Percentiles rank a stretch among this genome's conserved stretches.
Evolutionary conservation across 2,113 vertebrate species (phyloP).

Genomic region (Scomber japonicus): DNA sequence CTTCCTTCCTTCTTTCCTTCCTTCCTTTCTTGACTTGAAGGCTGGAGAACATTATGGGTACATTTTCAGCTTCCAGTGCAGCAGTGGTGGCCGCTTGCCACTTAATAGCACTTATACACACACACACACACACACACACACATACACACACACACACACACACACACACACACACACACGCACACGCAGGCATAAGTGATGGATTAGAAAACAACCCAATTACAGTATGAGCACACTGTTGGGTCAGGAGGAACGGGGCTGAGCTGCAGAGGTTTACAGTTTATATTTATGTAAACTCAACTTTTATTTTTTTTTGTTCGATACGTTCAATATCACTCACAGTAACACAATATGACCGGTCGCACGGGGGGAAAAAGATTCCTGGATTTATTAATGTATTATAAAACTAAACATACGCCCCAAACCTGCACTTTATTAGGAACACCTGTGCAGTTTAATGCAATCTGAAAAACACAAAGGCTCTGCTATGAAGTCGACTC

Average conservation of each 20-base stretch:
- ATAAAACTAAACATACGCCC: too few relatives aligned
- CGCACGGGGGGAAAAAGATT: too few relatives aligned
- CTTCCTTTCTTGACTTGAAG: too few relatives aligned
- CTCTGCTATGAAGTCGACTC: too few relatives aligned
- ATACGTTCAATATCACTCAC: background rate
- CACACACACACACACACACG: too few relatives aligned
- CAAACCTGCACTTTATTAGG: too few relatives aligned
- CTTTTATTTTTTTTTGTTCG: background rate
- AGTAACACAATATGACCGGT: background rate
- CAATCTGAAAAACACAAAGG: too few relatives aligned
- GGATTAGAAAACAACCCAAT: conserved; percentile 10
- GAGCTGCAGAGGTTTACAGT: background rate
- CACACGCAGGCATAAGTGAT: background rate
- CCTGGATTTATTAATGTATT: too few relatives aligned
- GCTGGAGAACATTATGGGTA: conserved; percentile 1
- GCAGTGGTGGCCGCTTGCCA: conserved; percentile 13
- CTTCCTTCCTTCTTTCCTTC: too few relatives aligned
- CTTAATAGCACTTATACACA: conserved; percentile 7
- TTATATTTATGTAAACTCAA: background rate
- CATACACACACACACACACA: too few relatives aligned
- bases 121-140: too few relatives aligned
- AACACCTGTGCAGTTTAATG: too few relatives aligned
- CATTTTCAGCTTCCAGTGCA: conserved; percentile 16
- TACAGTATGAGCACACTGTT: conserved; percentile 8
- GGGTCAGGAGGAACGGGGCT: background rate